Percentiles rank a stretch among this genome's conserved stretches.
Evolutionary conservation across 2,888 invertebrate species (phyloP).

Genomic region (Pollenia angustigena): DNA sequence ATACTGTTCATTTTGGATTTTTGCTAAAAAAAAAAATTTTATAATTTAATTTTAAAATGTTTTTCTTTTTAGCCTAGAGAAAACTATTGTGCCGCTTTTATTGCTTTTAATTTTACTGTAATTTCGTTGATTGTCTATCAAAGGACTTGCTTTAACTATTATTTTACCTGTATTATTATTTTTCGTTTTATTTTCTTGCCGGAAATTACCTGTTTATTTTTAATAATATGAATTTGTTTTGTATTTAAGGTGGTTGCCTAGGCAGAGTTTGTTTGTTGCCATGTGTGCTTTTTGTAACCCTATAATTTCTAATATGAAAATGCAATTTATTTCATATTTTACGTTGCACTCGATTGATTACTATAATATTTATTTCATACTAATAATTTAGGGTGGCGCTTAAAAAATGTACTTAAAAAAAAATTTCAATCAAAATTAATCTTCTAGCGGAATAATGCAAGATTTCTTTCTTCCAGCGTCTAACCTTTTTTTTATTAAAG

Average conservation of each 20-base stretch:
- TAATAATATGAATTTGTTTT: neutral
- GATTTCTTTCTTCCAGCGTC: too few relatives aligned
- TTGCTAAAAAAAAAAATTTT: slow-evolving; percentile 36
- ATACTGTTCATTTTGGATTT: slow-evolving; percentile 34
- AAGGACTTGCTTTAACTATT: neutral
- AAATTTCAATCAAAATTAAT: too few relatives aligned
- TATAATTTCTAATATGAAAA: neutral
- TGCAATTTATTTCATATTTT: slow-evolving; percentile 7
- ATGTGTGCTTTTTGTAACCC: slow-evolving; percentile 33
- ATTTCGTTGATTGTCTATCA: neutral
- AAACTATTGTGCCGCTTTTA: slow-evolving; percentile 34
- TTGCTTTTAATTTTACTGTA: neutral
- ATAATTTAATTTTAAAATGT: slow-evolving; percentile 12
- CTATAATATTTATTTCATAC: neutral
- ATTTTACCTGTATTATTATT: neutral
- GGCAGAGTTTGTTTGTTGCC: slow-evolving; percentile 27
- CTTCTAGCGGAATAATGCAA: too few relatives aligned
- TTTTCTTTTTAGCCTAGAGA: neutral
- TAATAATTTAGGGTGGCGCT: neutral
- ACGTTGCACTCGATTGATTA: slow-evolving; percentile 38
- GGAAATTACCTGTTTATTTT: slow-evolving; percentile 10
- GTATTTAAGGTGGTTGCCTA: slow-evolving; percentile 41
- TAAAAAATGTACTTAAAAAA: too few relatives aligned
- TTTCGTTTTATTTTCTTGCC: neutral
- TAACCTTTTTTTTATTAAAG: too few relatives aligned